Evolutionary conservation across 2,797 vertebrate species (phyloP), one percentile per base, ranked within the genome.

Genomic region (Natrix natrix): DNA sequence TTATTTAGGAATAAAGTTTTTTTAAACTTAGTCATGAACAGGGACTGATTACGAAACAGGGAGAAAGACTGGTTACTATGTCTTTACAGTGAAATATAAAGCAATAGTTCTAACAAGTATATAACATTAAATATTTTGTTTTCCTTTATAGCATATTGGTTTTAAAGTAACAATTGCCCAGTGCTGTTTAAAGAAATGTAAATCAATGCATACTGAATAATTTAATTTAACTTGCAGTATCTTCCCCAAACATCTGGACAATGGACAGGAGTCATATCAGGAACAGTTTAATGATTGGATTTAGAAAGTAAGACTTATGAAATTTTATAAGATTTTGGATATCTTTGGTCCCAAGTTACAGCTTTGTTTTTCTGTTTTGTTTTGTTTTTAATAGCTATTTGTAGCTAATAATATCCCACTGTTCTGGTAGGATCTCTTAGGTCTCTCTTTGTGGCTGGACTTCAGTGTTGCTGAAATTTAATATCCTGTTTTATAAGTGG

Each of bases 301-400:
- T 99, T 97, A 98, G 26, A 97, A 98, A 96, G 99, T 99, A 98
- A 99, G 98, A 0, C 91, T 17, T 74, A 1, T 37, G 32, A 92
- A 48, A 17, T 14, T 52, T 52, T 52, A 52, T 52, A 52, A 52
- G 48, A 8, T 5, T 93, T 14, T 94, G 6, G 20, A 48, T 93
- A 4, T 14, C 93, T 91, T 92, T 83, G 37, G 69, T 88, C 3
- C 24, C 1, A 63, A 10, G 74, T 60, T 17, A 14, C 12, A n/a
- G 16, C 20, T 88, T 59, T 59, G 8, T n/a, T 59, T 83, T 48
- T 83, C 43, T 60, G 56, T 88, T 37, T 37, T 88, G 13, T 43
- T 26, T 60, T 1, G 56, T 83, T 59, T 32, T 78, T 0, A 0
- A 48, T 56, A 56, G 20, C 20, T 83, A 22, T 78, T 78, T 22